phyloP scores from a whole-genome alignment of 1,140 invertebrate species.

The Homalodisca vitripennis region DNA sequence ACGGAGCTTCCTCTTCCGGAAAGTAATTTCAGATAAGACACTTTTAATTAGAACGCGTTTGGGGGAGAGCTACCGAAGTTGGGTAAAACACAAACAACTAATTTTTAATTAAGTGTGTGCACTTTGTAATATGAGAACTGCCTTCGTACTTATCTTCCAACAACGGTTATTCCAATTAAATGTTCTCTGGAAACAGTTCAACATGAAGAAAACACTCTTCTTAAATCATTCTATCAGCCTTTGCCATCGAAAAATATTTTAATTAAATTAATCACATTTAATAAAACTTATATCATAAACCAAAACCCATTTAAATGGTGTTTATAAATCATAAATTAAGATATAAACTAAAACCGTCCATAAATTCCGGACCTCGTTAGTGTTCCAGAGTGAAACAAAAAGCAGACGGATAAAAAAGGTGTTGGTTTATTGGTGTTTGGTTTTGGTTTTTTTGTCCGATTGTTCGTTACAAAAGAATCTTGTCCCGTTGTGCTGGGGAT shows the following conservation, averaged over 20 bases:
- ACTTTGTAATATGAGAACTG: no score
- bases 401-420: slow-evolving; percentile 27
- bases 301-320: neutral
- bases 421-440: slow-evolving; percentile 30
- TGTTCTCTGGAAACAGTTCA: no score
- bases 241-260: no score
- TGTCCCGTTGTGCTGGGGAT: slow-evolving; percentile 18
- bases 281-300: neutral
- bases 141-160: no score
- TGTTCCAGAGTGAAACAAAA: neutral
- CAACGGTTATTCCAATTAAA: no score
- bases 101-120: no score
- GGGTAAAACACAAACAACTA: no score
- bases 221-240: no score
- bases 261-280: no score
- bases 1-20: neutral
- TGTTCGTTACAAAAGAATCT: slow-evolving; percentile 25
- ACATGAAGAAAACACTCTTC: no score
- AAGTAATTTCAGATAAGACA: neutral
- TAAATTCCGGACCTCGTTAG: slow-evolving; percentile 18
- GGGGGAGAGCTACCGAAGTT: no score
- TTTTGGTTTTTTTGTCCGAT: slow-evolving; percentile 25
- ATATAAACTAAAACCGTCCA: slow-evolving; percentile 18
- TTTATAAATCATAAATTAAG: slow-evolving; percentile 24
- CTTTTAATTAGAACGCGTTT: neutral